These are phyloP conservation scores for Autographa pulchrina DNA, from an alignment of 2,888 invertebrate genomes.

Conservation along the genomic window DNA sequence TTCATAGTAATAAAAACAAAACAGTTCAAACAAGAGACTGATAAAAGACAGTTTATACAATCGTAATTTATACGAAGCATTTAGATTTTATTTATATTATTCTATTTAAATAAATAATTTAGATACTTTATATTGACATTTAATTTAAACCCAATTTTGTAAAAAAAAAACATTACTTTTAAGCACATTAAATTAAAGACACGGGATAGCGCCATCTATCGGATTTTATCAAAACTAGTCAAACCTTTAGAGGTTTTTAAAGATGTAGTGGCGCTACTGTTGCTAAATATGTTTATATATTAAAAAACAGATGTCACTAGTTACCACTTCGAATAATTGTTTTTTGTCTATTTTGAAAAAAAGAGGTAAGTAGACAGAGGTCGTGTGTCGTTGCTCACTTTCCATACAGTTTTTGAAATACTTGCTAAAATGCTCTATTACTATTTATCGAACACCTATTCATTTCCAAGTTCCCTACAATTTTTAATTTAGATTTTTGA, in stretches of 20 bases:
- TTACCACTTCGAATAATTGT: background rate
- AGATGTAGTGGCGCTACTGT: background rate
- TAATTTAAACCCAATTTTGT: background rate
- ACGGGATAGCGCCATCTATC: constrained; percentile 28
- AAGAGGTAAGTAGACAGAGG: no score
- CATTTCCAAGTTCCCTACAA: background rate
- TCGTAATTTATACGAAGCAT: constrained; percentile 48
- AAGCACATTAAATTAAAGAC: no score
- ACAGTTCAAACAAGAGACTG: constrained; percentile 57
- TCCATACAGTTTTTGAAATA: no score
- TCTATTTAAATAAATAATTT: constrained; percentile 8
- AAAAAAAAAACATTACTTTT: no score
- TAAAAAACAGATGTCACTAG: background rate
- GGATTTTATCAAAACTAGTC: background rate
- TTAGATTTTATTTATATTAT: constrained; percentile 36
- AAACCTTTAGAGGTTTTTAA: no score
- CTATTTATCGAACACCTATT: no score
- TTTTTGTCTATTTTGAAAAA: no score
- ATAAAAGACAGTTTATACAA: constrained; percentile 50
- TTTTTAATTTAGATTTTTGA: no score
- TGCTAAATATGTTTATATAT: background rate
- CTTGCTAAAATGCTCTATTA: no score
- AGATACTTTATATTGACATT: background rate
- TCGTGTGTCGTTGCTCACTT: no score
- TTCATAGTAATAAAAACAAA: constrained; percentile 39